Evolutionary conservation across 2,888 invertebrate genomes (phyloP).

Genomic region (Pseudolycoriella hygida): DNA sequence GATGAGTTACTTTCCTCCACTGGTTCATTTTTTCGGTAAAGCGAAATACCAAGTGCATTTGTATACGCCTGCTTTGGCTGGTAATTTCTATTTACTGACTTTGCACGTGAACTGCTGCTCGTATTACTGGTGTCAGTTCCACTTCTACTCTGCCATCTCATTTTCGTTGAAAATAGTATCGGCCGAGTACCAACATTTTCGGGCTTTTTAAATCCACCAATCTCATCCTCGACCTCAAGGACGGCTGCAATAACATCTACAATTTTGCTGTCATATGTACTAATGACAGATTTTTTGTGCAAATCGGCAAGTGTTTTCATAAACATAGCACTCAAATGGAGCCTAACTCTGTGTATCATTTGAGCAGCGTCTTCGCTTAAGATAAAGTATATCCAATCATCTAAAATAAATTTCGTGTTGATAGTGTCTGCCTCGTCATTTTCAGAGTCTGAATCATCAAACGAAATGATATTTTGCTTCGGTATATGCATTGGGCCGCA

Average conservation of each 20-base stretch:
- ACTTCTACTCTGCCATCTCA: too few species aligned
- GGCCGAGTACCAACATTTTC: not conserved
- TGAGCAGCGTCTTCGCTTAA: constrained; percentile 48
- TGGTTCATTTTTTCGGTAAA: too few species aligned
- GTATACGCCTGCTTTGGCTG: too few species aligned
- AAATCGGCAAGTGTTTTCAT: constrained; percentile 24
- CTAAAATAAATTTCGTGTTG: constrained; percentile 34
- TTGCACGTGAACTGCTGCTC: too few species aligned
- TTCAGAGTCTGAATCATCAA: constrained; percentile 30
- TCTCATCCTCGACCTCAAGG: not conserved
- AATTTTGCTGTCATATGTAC: not conserved
- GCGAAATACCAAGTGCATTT: too few species aligned
- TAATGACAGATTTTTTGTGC: too few species aligned
- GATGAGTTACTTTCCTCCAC: too few species aligned
- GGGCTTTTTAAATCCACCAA: not conserved
- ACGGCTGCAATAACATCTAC: not conserved
- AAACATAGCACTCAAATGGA: constrained; percentile 54
- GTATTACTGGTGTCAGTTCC: too few species aligned
- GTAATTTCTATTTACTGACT: too few species aligned
- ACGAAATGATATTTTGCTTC: not conserved
- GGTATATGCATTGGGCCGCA: constrained; percentile 34
- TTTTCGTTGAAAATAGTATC: too few species aligned
- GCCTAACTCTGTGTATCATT: constrained; percentile 45
- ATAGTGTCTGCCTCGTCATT: constrained; percentile 19
- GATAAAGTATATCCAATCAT: constrained; percentile 58